Conservation (phyloP, 2,113 vertebrate genomes). For the Gymnocephalus cernua region DNA sequence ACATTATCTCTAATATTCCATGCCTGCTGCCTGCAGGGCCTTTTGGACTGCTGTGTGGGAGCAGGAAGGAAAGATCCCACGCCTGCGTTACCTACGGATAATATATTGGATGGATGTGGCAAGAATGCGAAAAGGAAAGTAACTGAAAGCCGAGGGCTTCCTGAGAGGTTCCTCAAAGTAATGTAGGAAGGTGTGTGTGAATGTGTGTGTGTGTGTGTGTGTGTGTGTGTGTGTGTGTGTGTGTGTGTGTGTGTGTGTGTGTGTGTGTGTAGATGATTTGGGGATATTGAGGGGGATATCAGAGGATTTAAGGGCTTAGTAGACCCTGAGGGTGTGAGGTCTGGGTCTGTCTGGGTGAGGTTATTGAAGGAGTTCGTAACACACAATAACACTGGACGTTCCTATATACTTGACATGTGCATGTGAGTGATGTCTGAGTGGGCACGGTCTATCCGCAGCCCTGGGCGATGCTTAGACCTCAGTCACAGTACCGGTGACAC, state of each 20-base stretch:
- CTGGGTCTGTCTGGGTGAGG: conserved; percentile 63
- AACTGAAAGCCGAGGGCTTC: conserved; percentile 65
- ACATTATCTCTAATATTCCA: conserved; percentile 25
- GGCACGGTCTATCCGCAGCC: conserved; percentile 59
- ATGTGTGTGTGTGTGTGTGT: conserved; percentile 52
- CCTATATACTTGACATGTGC: conserved; percentile 40
- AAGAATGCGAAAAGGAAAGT: conserved; percentile 64
- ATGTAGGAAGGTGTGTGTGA: conserved; percentile 61
- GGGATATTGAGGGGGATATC: conserved; percentile 72
- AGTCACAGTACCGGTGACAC: conserved; percentile 72
- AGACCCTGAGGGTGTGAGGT: conserved; percentile 71
- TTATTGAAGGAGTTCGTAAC: conserved; percentile 60
- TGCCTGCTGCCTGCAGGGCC: conserved; percentile 45
- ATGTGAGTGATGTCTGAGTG: conserved; percentile 62
- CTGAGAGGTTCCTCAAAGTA: conserved; percentile 67
- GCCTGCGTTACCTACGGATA: conserved; percentile 62
- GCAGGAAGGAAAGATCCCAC: conserved; percentile 53
- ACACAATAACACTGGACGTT: conserved; percentile 40
- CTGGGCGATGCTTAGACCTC: conserved; percentile 72
- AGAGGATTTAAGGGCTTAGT: conserved; percentile 71
- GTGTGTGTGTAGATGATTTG: conserved; percentile 63
- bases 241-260: conserved; percentile 56
- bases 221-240: conserved; percentile 51
- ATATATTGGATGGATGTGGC: conserved; percentile 61
- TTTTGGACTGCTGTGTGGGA: conserved; percentile 49